Conservation (phyloP, 2,797 vertebrate genomes). For the Tapera naevia region DNA sequence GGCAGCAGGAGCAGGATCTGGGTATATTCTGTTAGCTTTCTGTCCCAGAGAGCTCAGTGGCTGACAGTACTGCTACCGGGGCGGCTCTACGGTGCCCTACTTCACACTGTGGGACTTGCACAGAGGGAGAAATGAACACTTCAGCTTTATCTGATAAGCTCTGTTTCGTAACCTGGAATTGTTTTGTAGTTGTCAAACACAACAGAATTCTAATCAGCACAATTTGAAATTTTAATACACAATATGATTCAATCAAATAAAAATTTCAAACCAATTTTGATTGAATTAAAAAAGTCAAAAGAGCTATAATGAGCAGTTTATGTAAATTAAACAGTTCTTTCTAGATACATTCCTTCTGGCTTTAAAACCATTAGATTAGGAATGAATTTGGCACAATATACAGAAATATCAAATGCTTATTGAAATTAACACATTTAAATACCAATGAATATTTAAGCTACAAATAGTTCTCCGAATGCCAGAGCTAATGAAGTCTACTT, state of each 20-base stretch:
- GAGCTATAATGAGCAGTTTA: slow-evolving; percentile 48
- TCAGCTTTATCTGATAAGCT: not conserved
- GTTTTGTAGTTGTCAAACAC: slow-evolving; percentile 38
- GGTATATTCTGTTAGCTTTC: not conserved
- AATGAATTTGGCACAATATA: slow-evolving; percentile 19
- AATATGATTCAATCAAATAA: slow-evolving; percentile 48
- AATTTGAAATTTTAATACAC: slow-evolving; percentile 30
- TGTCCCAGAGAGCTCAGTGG: not conserved
- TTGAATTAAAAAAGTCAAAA: slow-evolving; percentile 47
- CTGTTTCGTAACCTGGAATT: not conserved
- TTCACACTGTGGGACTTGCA: not conserved
- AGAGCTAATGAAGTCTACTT: not conserved
- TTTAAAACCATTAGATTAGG: slow-evolving; percentile 59
- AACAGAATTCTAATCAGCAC: slow-evolving; percentile 40
- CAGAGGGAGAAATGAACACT: not conserved
- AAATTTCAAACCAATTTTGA: slow-evolving; percentile 26
- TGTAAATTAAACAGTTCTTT: slow-evolving; percentile 58
- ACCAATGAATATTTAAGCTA: slow-evolving; percentile 49
- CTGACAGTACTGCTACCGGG: not conserved
- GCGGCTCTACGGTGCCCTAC: not conserved
- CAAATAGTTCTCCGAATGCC: slow-evolving; percentile 16
- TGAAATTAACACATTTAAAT: slow-evolving; percentile 66
- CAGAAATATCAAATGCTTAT: slow-evolving; percentile 61
- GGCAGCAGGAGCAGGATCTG: not conserved
- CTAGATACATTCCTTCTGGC: slow-evolving; percentile 61